phyloP scores from a whole-genome alignment of 2,797 vertebrate genomes.

The Chaetophractus vellerosus region DNA sequence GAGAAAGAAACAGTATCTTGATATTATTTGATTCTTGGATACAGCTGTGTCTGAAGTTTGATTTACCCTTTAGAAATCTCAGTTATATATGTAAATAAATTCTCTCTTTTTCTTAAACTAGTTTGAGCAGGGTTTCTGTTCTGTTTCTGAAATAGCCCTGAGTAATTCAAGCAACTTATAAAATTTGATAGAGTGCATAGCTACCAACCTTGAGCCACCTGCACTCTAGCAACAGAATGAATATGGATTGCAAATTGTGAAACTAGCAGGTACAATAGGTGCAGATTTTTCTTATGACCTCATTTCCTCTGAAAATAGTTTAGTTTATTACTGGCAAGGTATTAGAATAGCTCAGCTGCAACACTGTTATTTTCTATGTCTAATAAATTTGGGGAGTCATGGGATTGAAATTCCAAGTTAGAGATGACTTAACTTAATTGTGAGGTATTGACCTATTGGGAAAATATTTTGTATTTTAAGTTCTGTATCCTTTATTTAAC shows the following conservation, averaged over 20 bases:
- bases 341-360: not conserved
- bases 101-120: not conserved
- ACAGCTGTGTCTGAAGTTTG: not conserved
- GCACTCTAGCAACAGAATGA: not conserved
- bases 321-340: not conserved
- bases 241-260: not conserved
- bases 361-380: conserved; percentile 15
- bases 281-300: conserved; percentile 1
- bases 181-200: not conserved
- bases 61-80: not conserved
- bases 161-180: not conserved
- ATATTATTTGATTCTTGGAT: not conserved
- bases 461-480: conserved; percentile 62
- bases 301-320: conserved; percentile 31
- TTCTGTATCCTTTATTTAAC: conserved; percentile 55
- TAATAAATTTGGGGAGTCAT: not conserved
- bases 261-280: not conserved
- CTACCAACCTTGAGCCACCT: not conserved
- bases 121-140: not conserved
- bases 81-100: not conserved
- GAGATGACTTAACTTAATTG: not conserved
- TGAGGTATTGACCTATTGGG: conserved; percentile 51
- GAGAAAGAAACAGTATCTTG: not conserved
- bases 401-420: conserved; percentile 40
- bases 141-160: conserved; percentile 30